Percentiles rank a stretch among this genome's conserved stretches.
Conservation (phyloP, 2,888 invertebrate species). For the Leptura quadrifasciata region DNA sequence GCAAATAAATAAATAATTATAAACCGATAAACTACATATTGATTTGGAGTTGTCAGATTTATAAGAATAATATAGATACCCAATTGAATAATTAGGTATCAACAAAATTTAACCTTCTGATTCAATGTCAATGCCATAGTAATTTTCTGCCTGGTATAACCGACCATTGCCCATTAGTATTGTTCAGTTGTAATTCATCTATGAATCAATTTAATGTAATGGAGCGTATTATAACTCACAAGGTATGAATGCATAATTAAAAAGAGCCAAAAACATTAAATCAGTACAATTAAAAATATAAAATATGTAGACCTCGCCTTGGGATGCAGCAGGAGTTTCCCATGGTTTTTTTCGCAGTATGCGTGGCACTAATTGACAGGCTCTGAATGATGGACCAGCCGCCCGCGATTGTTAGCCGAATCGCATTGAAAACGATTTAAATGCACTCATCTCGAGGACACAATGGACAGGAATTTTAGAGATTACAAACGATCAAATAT, state of each 20-base stretch:
- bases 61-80: not conserved
- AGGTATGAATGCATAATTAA: conserved; percentile 16
- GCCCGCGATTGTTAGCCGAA: conserved; percentile 48
- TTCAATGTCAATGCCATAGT: not conserved
- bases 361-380: conserved; percentile 54
- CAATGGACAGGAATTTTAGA: conserved; percentile 49
- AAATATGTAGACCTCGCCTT: conserved; percentile 18
- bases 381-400: conserved; percentile 50
- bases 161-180: not conserved
- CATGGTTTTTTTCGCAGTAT: conserved; percentile 49
- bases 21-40: too few relatives aligned
- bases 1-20: too few relatives aligned
- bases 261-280: conserved; percentile 30
- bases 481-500: conserved; percentile 31
- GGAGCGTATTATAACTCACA: not conserved
- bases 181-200: not conserved
- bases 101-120: not conserved
- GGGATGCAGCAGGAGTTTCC: conserved; percentile 35
- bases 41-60: too few relatives aligned
- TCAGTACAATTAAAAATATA: conserved; percentile 40
- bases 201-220: not conserved
- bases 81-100: not conserved
- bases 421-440: conserved; percentile 47
- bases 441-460: conserved; percentile 47
- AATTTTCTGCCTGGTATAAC: not conserved